Evolutionary conservation across 2,888 invertebrate genomes (phyloP).

Genomic region (Unio pictorum): DNA sequence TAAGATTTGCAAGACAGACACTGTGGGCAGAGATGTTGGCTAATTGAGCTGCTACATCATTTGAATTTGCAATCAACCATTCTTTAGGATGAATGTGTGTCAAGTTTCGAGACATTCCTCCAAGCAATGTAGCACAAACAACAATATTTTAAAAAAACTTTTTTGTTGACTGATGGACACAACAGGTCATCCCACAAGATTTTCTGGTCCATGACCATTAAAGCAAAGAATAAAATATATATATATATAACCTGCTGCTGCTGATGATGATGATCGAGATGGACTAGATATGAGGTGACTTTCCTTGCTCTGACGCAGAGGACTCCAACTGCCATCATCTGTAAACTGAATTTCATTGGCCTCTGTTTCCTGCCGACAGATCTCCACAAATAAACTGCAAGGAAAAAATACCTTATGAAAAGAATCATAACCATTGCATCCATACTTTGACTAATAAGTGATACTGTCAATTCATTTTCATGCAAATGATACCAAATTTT

Average conservation of each 20-base stretch:
- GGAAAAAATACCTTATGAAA: neutral
- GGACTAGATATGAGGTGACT: slow-evolving; percentile 54
- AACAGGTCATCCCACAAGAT: neutral
- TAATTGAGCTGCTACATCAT: too few species aligned
- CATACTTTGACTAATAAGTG: neutral
- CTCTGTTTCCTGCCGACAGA: slow-evolving; percentile 64
- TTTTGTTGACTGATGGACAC: neutral
- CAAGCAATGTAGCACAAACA: too few species aligned
- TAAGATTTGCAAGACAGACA: too few species aligned
- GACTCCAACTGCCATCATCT: slow-evolving; percentile 72
- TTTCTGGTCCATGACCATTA: neutral
- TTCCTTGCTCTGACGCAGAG: slow-evolving; percentile 58
- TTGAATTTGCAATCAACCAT: too few species aligned
- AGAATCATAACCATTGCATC: neutral
- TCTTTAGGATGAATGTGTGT: too few species aligned
- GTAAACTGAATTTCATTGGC: slow-evolving; percentile 71
- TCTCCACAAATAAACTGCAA: slow-evolving; percentile 71
- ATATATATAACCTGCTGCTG: too few species aligned
- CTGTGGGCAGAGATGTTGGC: too few species aligned
- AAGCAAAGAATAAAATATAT: neutral
- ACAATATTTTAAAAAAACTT: too few species aligned
- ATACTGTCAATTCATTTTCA: too few species aligned
- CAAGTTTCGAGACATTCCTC: too few species aligned
- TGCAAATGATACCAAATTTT: too few species aligned
- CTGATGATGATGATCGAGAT: slow-evolving; percentile 4